A percentile compares a stretch with the other conserved stretches of the same genome.
phyloP scores from a whole-genome alignment of 2,888 invertebrate species.

The Meloe dianella region DNA sequence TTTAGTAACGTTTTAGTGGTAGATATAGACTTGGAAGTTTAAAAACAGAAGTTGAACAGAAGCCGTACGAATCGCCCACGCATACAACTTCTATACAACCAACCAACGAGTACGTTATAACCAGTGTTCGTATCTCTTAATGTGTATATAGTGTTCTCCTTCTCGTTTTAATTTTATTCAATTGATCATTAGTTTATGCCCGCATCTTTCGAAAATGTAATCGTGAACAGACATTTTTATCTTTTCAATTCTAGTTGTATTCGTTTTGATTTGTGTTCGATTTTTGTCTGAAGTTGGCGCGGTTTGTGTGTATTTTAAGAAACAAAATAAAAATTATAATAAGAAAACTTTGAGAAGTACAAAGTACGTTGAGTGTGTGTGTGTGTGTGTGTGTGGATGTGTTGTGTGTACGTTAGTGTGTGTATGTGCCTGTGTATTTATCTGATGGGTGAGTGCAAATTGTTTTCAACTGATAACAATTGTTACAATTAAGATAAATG shows the following conservation, averaged over 20 bases:
- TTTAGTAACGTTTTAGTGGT: constrained; percentile 15
- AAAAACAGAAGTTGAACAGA: constrained; percentile 32
- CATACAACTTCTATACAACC: constrained; percentile 7
- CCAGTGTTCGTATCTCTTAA: background rate
- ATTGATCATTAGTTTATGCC: constrained; percentile 30
- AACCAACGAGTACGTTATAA: constrained; percentile 9
- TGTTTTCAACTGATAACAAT: constrained; percentile 16
- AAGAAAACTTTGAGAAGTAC: background rate
- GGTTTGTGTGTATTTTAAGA: constrained; percentile 9
- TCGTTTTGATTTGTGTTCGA: constrained; percentile 19
- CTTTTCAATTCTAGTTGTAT: constrained; percentile 21
- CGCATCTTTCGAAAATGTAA: constrained; percentile 33
- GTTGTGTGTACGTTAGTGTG: background rate
- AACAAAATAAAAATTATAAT: background rate
- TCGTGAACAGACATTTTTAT: constrained; percentile 19
- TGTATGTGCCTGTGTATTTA: background rate
- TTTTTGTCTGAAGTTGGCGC: constrained; percentile 1
- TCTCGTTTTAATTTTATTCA: background rate
- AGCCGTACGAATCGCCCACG: constrained; percentile 32
- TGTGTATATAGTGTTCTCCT: background rate
- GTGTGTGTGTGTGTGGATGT: too few relatives aligned
- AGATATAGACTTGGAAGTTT: constrained; percentile 31
- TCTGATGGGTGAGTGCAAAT: constrained; percentile 31
- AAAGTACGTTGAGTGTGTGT: constrained; percentile 3
- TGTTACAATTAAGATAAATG: constrained; percentile 30